Evolutionary conservation across 2,888 invertebrate genomes (phyloP).

Genomic region (Cephus nigrinus): DNA sequence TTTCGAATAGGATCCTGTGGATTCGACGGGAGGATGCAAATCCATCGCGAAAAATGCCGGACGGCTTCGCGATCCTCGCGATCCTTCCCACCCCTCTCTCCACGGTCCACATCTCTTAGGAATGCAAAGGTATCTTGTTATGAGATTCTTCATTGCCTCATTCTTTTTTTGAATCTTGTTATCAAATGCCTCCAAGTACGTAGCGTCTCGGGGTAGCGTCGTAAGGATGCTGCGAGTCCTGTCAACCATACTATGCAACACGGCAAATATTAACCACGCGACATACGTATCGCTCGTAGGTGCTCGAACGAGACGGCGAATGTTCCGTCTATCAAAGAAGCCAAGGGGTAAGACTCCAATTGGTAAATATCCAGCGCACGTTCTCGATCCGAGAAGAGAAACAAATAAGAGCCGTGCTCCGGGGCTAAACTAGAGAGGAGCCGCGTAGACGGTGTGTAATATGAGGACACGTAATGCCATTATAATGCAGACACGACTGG

Average conservation of each 20-base stretch:
- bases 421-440: conserved; percentile 10
- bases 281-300: neutral
- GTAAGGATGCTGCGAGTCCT: neutral
- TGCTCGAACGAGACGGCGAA: neutral
- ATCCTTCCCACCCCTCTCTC: too few species aligned
- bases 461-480: conserved; percentile 61
- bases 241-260: neutral
- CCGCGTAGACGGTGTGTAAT: conserved; percentile 44
- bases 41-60: conserved; percentile 4
- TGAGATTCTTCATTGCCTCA: neutral
- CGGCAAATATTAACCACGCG: neutral
- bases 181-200: neutral
- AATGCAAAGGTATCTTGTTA: neutral
- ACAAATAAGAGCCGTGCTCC: neutral
- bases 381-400: conserved; percentile 2
- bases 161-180: neutral
- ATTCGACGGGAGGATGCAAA: conserved; percentile 27
- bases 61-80: too few species aligned
- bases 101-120: neutral
- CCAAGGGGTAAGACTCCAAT: neutral
- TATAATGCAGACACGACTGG: conserved; percentile 59
- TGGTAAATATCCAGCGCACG: neutral
- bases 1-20: neutral
- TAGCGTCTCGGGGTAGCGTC: neutral
- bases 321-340: conserved; percentile 6